These are phyloP conservation scores for Philhelius pedissequus DNA, from an alignment of 2,888 invertebrate genomes.

Conservation along the genomic window DNA sequence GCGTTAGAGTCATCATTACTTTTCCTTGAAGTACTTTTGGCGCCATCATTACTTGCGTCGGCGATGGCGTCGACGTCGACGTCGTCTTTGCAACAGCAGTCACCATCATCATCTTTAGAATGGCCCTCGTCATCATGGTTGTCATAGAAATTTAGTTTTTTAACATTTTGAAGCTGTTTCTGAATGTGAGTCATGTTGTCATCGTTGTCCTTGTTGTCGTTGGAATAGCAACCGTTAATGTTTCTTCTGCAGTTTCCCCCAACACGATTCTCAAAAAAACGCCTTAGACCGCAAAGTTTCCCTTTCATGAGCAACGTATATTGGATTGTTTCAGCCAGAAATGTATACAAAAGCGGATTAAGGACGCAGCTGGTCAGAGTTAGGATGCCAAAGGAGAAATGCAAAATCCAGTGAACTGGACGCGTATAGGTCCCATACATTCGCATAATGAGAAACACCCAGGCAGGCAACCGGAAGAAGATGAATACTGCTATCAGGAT, in stretches of 20 bases:
- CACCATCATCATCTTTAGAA: background rate
- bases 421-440: conserved; percentile 74
- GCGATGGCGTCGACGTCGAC: conserved; percentile 9
- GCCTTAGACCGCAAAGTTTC: conserved; percentile 66
- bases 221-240: background rate
- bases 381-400: conserved; percentile 80
- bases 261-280: conserved; percentile 24
- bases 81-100: conserved; percentile 7
- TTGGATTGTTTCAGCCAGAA: conserved; percentile 80
- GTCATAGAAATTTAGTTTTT: background rate
- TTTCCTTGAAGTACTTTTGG: conserved; percentile 55
- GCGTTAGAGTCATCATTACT: conserved; percentile 55
- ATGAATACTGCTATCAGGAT: conserved; percentile 81
- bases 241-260: background rate
- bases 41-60: conserved; percentile 45
- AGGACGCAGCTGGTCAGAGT: conserved; percentile 80
- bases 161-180: conserved; percentile 25
- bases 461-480: conserved; percentile 80
- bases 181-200: conserved; percentile 41
- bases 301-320: conserved; percentile 66
- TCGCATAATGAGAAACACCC: conserved; percentile 80
- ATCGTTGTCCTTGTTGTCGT: conserved; percentile 3
- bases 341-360: conserved; percentile 83
- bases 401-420: conserved; percentile 78
- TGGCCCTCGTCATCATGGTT: background rate